Percentiles rank a stretch among this genome's conserved stretches.
phyloP scores from a whole-genome alignment of 92 coral and sea anemone species.

The Zoanthus solanderi region DNA sequence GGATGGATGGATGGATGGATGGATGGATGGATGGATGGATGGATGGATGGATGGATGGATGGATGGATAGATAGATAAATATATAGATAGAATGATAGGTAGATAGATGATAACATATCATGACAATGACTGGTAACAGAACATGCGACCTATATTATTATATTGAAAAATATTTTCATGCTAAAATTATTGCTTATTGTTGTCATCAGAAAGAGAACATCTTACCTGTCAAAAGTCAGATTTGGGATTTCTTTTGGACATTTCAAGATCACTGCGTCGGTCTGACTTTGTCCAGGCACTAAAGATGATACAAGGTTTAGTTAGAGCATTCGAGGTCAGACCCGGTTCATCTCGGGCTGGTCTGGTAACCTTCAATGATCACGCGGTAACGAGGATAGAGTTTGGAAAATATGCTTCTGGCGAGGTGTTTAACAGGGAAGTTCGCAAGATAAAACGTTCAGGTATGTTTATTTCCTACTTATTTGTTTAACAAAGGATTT shows the following conservation, averaged over 20 bases:
- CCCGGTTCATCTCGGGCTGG: constrained; percentile 39
- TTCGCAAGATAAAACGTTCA: neutral
- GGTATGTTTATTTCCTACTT: neutral
- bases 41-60: no score
- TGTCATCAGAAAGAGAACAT: neutral
- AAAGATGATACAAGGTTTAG: constrained; percentile 15
- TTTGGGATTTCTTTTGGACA: constrained; percentile 32
- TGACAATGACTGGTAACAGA: no score
- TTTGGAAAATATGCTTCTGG: constrained; percentile 27
- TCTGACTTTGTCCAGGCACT: neutral
- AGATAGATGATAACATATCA: no score
- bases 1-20: no score
- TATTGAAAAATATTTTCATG: no score
- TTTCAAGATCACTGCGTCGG: neutral
- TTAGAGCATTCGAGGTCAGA: constrained; percentile 24
- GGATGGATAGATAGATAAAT: no score
- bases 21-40: no score
- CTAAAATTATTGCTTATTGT: neutral
- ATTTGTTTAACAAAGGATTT: neutral
- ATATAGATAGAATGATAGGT: no score
- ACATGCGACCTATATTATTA: no score
- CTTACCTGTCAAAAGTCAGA: constrained; percentile 28
- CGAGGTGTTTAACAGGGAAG: constrained; percentile 20
- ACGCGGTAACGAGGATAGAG: constrained; percentile 11
- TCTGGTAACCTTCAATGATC: constrained; percentile 3